Evolutionary conservation across 2,888 invertebrate genomes (phyloP).

Genomic region (Nesidiocoris tenuis): DNA sequence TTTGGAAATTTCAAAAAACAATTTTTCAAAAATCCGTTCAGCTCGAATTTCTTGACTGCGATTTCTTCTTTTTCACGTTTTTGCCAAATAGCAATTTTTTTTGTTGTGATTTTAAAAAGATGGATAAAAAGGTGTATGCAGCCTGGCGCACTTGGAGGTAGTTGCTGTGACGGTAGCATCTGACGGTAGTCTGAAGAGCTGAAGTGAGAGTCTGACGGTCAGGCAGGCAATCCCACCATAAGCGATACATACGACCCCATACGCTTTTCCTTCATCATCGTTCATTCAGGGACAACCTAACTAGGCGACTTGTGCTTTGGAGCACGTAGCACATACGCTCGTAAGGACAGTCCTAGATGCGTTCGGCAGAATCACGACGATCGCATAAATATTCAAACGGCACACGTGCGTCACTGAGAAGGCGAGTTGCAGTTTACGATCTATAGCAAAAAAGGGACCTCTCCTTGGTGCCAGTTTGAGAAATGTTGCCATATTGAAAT

Average conservation of each 20-base stretch:
- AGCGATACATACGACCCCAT: neutral
- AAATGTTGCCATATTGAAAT: neutral
- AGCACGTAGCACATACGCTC: conserved; percentile 17
- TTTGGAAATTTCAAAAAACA: too few species aligned
- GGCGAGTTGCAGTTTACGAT: neutral
- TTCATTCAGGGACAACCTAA: conserved; percentile 21
- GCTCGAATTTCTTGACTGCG: too few species aligned
- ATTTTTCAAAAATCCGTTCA: too few species aligned
- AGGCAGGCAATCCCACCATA: neutral
- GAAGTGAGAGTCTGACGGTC: too few species aligned
- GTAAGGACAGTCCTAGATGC: conserved; percentile 32
- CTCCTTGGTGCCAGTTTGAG: neutral
- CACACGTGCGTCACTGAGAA: conserved; percentile 12
- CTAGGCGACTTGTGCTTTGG: conserved; percentile 29
- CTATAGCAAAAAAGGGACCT: neutral
- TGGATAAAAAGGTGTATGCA: too few species aligned
- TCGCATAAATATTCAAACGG: conserved; percentile 24
- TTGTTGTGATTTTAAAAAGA: too few species aligned
- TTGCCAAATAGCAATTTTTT: too few species aligned
- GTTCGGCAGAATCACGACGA: conserved; percentile 28
- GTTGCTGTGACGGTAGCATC: too few species aligned
- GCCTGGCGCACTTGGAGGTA: too few species aligned
- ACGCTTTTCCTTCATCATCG: neutral
- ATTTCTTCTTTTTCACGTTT: too few species aligned
- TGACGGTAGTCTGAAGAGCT: too few species aligned